A percentile compares a stretch with the other conserved stretches of the same genome.
Conservation (phyloP, 2,888 invertebrate species). For the Lathronympha strigana region DNA sequence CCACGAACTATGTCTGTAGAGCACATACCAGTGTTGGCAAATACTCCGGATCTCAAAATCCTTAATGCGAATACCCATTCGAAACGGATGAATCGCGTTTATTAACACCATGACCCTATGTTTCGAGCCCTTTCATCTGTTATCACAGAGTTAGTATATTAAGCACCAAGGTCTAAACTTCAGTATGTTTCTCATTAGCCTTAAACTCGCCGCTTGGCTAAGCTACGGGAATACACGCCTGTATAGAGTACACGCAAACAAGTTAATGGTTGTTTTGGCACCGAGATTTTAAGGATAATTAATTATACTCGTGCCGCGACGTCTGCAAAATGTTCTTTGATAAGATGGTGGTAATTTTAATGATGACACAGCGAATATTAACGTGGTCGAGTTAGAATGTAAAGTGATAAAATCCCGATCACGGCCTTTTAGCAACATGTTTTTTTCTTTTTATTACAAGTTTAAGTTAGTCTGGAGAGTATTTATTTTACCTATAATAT, state of each 20-base stretch:
- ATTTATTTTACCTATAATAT: no score
- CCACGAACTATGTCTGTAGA: no score
- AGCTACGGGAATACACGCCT: background rate
- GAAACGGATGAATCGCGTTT: no score
- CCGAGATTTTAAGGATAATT: conserved; percentile 26
- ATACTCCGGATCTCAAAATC: no score
- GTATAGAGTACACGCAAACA: conserved; percentile 12
- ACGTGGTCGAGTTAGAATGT: conserved; percentile 1
- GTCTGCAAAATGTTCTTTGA: conserved; percentile 19
- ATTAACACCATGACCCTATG: no score
- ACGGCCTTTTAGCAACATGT: background rate
- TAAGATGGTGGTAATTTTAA: conserved; percentile 18
- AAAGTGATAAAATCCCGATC: background rate
- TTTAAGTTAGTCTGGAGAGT: no score
- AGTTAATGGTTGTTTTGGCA: conserved; percentile 21
- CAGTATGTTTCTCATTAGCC: no score
- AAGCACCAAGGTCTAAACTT: no score
- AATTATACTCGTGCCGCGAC: conserved; percentile 22
- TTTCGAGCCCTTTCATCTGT: no score
- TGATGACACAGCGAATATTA: conserved; percentile 11
- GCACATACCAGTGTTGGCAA: no score
- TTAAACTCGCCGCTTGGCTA: background rate
- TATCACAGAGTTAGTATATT: no score
- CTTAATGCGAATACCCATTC: no score
- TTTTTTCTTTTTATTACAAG: background rate